Percentiles rank a stretch among this genome's conserved stretches.
Conservation (phyloP, 2,888 invertebrate species). For the Chrysomela aeneicollis region DNA sequence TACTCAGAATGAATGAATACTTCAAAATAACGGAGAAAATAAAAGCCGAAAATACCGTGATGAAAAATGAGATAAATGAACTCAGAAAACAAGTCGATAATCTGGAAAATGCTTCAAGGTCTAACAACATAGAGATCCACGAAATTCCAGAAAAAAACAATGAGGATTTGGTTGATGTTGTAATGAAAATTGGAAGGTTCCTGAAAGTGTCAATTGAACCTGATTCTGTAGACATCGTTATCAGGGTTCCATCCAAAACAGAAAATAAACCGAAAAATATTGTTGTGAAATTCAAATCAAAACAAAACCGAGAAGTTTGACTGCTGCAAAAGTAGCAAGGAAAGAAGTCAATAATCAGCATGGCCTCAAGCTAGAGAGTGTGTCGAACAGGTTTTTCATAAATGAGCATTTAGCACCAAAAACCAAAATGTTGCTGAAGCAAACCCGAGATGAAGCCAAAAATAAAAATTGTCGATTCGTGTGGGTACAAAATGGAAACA, state of each 20-base stretch:
- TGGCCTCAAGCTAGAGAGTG: constrained; percentile 21
- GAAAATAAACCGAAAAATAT: constrained; percentile 13
- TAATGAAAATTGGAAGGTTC: constrained; percentile 12
- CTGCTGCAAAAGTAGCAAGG: constrained; percentile 20
- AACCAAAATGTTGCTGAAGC: constrained; percentile 26
- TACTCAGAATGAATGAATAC: constrained; percentile 13
- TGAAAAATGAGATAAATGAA: not conserved
- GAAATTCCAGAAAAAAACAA: constrained; percentile 17
- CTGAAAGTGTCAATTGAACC: constrained; percentile 1
- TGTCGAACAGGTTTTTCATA: constrained; percentile 26
- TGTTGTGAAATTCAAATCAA: not conserved
- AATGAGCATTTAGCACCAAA: constrained; percentile 26
- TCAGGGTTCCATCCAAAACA: constrained; percentile 22
- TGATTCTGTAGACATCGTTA: constrained; percentile 16
- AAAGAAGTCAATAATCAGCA: constrained; percentile 11
- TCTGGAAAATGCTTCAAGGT: constrained; percentile 18
- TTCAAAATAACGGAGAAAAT: constrained; percentile 10
- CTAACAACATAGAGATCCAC: constrained; percentile 22
- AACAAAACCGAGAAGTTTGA: constrained; percentile 21
- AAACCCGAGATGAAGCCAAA: constrained; percentile 17
- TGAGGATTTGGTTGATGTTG: constrained; percentile 10
- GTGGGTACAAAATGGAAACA: constrained; percentile 28
- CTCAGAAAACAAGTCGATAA: constrained; percentile 10
- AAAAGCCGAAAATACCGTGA: constrained; percentile 7
- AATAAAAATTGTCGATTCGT: constrained; percentile 25